A percentile compares a stretch with the other conserved stretches of the same genome.
Conservation (phyloP, 37 sponge, comb jelly and placozoan genomes). For the Ephydatia muelleri region DNA sequence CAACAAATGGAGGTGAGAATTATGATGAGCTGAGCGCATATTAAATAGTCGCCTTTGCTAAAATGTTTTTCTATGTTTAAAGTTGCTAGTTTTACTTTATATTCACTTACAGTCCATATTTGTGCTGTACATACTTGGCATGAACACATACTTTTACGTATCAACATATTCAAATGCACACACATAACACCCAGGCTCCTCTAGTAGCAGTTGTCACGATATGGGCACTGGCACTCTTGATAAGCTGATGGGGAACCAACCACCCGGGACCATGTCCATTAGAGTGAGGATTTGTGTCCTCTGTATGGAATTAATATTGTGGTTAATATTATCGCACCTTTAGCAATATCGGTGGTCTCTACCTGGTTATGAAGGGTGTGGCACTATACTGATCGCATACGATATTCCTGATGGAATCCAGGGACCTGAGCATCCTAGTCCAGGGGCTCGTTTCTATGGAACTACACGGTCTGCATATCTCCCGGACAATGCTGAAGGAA, state of each 20-base stretch:
- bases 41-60: no score
- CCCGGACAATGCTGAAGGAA: constrained; percentile 64
- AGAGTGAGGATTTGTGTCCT: background rate
- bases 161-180: background rate
- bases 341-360: background rate
- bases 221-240: background rate
- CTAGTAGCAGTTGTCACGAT: background rate
- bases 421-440: constrained; percentile 65
- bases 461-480: constrained; percentile 65
- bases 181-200: background rate
- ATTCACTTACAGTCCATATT: no score
- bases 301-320: background rate
- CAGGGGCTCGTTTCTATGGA: constrained; percentile 60
- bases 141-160: background rate
- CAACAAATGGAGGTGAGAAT: background rate
- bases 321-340: background rate
- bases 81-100: no score
- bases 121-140: background rate
- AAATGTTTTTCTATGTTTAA: no score
- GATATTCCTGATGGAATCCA: constrained; percentile 64
- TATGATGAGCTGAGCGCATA: no score
- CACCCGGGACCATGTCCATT: constrained; percentile 36
- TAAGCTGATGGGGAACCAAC: constrained; percentile 58
- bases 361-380: constrained; percentile 60
- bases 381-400: constrained; percentile 66